Base-by-base conservation (phyloP, 2,888 invertebrate genomes). In the Crioceris asparagi region DNA sequence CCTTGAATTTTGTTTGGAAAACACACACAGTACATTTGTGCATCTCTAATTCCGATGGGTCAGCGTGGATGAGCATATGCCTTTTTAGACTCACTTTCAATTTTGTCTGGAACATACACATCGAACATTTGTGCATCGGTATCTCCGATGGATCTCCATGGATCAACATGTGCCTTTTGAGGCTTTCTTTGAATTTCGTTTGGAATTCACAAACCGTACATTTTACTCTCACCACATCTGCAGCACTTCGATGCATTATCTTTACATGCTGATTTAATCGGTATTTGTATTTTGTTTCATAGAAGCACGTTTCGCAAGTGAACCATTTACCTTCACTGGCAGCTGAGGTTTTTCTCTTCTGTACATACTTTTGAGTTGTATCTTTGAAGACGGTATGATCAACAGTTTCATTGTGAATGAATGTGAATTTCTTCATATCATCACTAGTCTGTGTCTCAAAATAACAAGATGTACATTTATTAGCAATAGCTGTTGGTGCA, bases 41-140 rank as follows among this genome's bases (percentile, higher is more conserved):
- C 39, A 46, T 44, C 12, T 45, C 41, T 12, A 51, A 30, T 25
- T 47, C 46, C 5, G 43, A 38, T 0, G 51, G 51, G 4, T 43
- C 41, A 15, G 45, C 43, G 30, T 51, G 51, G 1, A 45, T 44
- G 12, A 48, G 40, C 44, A 47, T 45, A 27, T 51, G 51, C 4
- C 42, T 45, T 26, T 48, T 49, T 25, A 51, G 36, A 17, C 48
- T 48, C 2, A 46, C 38, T 34, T 49, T 51, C 16, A 46, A 49
- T 41, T 51, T 51, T 2, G 51, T 51, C 38, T 51, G 44, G 15
- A 48, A 51, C 7, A 32, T 33, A 36, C 51, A 51, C 32, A 47
- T 38, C 3, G 33, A 30, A 30, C 51, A 51, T 23, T 46, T 36
- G 21, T 49, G 46, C 39, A 45, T 45, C 11, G 46, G 44, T 11